Evolutionary conservation across 2,113 vertebrate species (phyloP).

Genomic region (Stercorarius parasiticus): DNA sequence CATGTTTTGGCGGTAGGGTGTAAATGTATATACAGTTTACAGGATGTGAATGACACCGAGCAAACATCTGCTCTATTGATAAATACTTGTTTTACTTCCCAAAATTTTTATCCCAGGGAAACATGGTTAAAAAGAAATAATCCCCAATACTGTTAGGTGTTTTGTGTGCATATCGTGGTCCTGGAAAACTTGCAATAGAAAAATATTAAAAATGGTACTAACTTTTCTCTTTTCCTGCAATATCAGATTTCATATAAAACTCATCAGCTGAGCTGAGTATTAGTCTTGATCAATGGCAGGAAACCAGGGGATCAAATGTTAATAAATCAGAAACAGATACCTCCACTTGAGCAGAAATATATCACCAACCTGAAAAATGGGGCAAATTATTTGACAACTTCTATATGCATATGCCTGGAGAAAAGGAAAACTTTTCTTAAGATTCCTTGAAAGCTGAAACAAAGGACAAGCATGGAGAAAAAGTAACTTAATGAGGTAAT

Average conservation of each 20-base stretch:
- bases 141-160: constrained; percentile 10
- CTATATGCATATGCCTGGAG: constrained; percentile 39
- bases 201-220: constrained; percentile 74
- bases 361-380: constrained; percentile 76
- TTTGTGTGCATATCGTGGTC: not conserved
- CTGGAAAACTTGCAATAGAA: constrained; percentile 54
- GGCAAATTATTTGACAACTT: constrained; percentile 78
- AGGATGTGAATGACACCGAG: constrained; percentile 78
- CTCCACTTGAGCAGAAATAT: constrained; percentile 72
- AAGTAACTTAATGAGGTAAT: not conserved
- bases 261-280: constrained; percentile 88
- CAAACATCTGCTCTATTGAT: constrained; percentile 84
- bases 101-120: constrained; percentile 57
- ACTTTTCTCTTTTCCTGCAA: constrained; percentile 75
- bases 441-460: constrained; percentile 16
- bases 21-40: constrained; percentile 84
- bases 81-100: constrained; percentile 71
- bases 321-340: constrained; percentile 96
- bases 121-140: constrained; percentile 24
- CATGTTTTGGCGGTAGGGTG: constrained; percentile 82
- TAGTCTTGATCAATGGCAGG: constrained; percentile 98
- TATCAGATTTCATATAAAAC: constrained; percentile 92
- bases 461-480: not conserved
- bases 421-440: constrained; percentile 30
- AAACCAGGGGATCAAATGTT: constrained; percentile 93